Conservation (phyloP, 2,797 vertebrate genomes). For the Phrynocephalus forsythii region DNA sequence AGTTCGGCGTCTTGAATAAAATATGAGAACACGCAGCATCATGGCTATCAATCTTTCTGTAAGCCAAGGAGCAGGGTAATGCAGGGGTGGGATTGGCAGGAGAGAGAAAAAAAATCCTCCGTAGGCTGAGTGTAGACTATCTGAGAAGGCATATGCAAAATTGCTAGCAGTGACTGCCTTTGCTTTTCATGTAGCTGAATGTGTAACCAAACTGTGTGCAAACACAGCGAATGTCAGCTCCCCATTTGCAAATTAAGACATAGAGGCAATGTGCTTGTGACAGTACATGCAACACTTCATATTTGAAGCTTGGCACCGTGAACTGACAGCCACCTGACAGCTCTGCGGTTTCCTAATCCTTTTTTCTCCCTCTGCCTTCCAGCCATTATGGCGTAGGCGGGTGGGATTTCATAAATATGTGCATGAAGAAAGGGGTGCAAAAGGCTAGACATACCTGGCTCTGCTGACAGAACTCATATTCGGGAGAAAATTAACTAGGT, state of each 20-base stretch:
- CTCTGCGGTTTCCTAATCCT: constrained; percentile 83
- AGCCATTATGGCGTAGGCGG: constrained; percentile 79
- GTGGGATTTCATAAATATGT: constrained; percentile 90
- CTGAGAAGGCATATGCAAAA: constrained; percentile 79
- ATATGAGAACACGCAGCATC: constrained; percentile 75
- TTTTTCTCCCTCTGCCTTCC: constrained; percentile 85
- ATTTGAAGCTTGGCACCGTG: constrained; percentile 87
- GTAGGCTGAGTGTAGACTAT: constrained; percentile 68
- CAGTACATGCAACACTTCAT: constrained; percentile 88
- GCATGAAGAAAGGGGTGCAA: constrained; percentile 67
- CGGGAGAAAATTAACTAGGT: constrained; percentile 84
- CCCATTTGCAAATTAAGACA: constrained; percentile 95
- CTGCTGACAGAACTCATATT: constrained; percentile 79
- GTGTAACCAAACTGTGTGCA: constrained; percentile 73
- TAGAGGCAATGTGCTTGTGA: constrained; percentile 85
- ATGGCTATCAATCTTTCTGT: constrained; percentile 66
- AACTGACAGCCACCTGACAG: constrained; percentile 84
- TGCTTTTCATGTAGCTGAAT: constrained; percentile 74
- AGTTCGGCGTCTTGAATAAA: constrained; percentile 79
- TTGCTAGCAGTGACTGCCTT: constrained; percentile 77
- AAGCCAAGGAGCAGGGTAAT: constrained; percentile 26
- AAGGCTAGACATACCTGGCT: constrained; percentile 74
- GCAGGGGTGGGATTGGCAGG: constrained; percentile 50
- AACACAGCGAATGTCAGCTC: constrained; percentile 81
- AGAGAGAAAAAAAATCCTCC: constrained; percentile 69